Percentiles rank a stretch among this genome's conserved stretches.
Evolutionary conservation across 2,113 vertebrate genomes (phyloP).

Genomic region (Serranochromis macrocephalus): DNA sequence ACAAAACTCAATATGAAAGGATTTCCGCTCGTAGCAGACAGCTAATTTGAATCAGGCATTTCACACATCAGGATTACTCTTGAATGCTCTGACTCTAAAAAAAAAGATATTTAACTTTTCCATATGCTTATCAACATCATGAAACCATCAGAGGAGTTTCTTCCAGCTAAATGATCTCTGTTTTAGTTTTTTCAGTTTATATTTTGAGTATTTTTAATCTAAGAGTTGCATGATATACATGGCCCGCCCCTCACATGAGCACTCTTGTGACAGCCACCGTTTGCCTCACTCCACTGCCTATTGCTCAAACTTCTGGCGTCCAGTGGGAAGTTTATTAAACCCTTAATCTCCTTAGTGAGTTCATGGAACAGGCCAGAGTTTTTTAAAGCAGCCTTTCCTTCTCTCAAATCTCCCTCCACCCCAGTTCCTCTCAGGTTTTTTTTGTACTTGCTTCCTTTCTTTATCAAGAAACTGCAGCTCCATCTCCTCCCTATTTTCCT

Average conservation of each 20-base stretch:
- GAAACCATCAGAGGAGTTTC: background rate
- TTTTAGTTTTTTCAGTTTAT: background rate
- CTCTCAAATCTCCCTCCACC: background rate
- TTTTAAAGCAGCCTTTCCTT: constrained; percentile 26
- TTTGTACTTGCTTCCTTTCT: background rate
- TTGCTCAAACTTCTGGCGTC: constrained; percentile 33
- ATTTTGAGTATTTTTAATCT: background rate
- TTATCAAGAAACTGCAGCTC: background rate
- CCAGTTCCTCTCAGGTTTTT: background rate
- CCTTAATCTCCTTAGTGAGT: constrained; percentile 53
- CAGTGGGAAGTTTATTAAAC: constrained; percentile 53
- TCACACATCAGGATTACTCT: background rate
- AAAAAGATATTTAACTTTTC: background rate
- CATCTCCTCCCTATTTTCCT: background rate
- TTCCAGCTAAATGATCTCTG: background rate
- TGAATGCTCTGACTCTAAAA: background rate
- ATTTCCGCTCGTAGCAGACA: background rate
- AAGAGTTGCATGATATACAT: background rate
- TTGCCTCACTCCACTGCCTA: constrained; percentile 1
- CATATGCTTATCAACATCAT: background rate
- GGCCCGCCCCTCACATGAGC: constrained; percentile 33
- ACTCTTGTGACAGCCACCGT: constrained; percentile 43
- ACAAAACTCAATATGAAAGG: background rate
- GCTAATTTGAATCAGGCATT: background rate
- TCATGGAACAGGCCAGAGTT: constrained; percentile 22